Percentiles rank a stretch among this genome's conserved stretches.
phyloP scores from a whole-genome alignment of 2,113 vertebrate genomes.

The Macrotus californicus region DNA sequence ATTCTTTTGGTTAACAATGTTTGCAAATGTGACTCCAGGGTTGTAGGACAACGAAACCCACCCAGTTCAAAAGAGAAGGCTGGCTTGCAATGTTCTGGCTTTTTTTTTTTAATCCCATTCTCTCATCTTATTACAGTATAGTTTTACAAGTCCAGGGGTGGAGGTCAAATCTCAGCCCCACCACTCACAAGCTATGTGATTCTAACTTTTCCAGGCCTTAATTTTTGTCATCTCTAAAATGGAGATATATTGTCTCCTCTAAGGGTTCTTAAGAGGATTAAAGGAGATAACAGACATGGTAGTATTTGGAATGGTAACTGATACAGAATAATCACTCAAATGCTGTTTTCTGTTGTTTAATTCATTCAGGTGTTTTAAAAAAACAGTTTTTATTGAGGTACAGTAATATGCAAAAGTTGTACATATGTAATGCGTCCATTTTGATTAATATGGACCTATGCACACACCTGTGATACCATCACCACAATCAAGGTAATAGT shows the following conservation, averaged over 20 bases:
- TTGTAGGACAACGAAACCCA: neutral
- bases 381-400: neutral
- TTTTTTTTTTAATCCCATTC: neutral
- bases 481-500: neutral
- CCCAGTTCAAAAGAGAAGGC: neutral
- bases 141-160: neutral
- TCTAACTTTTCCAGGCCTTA: neutral
- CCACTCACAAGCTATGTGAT: neutral
- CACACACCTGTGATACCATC: neutral
- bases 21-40: conserved; percentile 8
- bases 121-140: neutral
- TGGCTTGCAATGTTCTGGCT: neutral
- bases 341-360: neutral
- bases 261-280: neutral
- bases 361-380: neutral
- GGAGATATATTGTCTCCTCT: neutral
- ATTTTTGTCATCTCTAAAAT: neutral
- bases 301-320: neutral
- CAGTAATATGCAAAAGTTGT: neutral
- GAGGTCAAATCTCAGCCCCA: neutral
- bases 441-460: neutral
- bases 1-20: neutral
- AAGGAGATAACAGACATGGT: neutral
- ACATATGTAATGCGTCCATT: neutral
- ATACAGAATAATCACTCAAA: neutral